phyloP scores from a whole-genome alignment of 2,113 vertebrate species.

The Neodontobutis hainanensis region DNA sequence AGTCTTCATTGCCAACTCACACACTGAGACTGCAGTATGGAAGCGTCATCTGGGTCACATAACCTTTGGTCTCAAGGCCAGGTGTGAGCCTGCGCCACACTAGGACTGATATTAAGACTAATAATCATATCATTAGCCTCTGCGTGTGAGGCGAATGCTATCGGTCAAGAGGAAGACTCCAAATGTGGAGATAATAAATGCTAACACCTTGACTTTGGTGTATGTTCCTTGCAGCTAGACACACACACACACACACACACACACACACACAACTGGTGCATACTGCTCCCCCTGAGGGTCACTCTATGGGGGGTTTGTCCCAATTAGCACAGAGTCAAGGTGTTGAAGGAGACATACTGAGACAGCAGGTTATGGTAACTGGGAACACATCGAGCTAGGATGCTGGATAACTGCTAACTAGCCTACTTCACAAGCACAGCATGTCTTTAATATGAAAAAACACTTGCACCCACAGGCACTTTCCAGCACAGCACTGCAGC shows the following conservation, averaged over 20 bases:
- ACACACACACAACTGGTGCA: neutral
- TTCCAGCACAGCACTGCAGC: slow-evolving; percentile 31
- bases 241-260: too few relatives aligned
- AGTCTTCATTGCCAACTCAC: slow-evolving; percentile 9
- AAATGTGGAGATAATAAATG: slow-evolving; percentile 4
- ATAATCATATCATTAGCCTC: slow-evolving; percentile 13
- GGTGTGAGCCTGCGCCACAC: neutral
- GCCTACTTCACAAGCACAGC: slow-evolving; percentile 63
- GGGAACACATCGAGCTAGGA: slow-evolving; percentile 55
- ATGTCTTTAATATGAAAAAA: slow-evolving; percentile 28
- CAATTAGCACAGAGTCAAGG: slow-evolving; percentile 67
- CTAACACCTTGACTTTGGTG: slow-evolving; percentile 17
- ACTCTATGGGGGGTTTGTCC: slow-evolving; percentile 62
- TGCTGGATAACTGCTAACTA: slow-evolving; percentile 66
- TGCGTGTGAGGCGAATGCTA: neutral
- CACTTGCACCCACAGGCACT: slow-evolving; percentile 43
- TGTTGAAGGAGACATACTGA: slow-evolving; percentile 60
- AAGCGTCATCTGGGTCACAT: slow-evolving; percentile 34
- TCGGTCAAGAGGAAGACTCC: neutral
- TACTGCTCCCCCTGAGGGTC: slow-evolving; percentile 48
- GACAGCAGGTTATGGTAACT: slow-evolving; percentile 61
- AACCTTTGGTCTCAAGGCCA: slow-evolving; percentile 30
- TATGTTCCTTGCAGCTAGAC: slow-evolving; percentile 7
- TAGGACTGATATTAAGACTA: slow-evolving; percentile 3
- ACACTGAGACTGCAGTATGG: slow-evolving; percentile 2